phyloP scores from a whole-genome alignment of 30 jellyfish, hydroid and myxozoan species.

The Aurelia sp. region DNA sequence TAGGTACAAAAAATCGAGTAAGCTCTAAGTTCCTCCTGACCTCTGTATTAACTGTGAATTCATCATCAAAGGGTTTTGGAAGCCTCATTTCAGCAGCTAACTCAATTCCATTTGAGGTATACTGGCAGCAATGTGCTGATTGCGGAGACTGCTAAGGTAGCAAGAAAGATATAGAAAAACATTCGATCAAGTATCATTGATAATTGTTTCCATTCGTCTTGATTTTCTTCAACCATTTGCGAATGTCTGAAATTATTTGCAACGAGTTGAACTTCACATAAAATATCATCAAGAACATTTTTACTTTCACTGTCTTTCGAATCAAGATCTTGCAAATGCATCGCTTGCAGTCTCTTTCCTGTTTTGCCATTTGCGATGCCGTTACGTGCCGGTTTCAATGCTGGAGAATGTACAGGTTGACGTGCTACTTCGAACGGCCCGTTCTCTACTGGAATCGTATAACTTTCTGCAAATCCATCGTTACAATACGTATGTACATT shows the following conservation, averaged over 20 bases:
- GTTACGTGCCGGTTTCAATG: conserved; percentile 33
- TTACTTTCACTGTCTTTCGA: conserved; percentile 14
- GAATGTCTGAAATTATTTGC: conserved; percentile 56
- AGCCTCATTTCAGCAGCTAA: too few relatives aligned
- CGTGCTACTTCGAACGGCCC: conserved; percentile 18
- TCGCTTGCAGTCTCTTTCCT: not conserved
- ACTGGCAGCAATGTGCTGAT: conserved; percentile 78
- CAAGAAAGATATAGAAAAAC: conserved; percentile 85
- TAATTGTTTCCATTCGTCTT: conserved; percentile 87
- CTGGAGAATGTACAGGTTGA: conserved; percentile 24
- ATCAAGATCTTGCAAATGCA: conserved; percentile 37
- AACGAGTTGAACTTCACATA: conserved; percentile 71
- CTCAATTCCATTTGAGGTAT: conserved; percentile 51
- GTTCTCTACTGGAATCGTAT: conserved; percentile 58
- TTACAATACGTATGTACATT: conserved; percentile 38
- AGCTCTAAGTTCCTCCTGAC: too few relatives aligned
- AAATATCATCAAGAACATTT: conserved; percentile 55
- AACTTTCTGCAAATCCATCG: conserved; percentile 69
- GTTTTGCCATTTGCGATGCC: conserved; percentile 40
- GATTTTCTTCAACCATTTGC: conserved; percentile 66
- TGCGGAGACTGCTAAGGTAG: conserved; percentile 60
- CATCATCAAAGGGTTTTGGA: too few relatives aligned
- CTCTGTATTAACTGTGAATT: too few relatives aligned
- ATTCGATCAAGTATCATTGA: conserved; percentile 84
- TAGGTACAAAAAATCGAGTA: too few relatives aligned